A percentile compares a stretch with the other conserved stretches of the same genome.
phyloP scores from a whole-genome alignment of 2,888 invertebrate genomes.

The Hecatera dysodea region DNA sequence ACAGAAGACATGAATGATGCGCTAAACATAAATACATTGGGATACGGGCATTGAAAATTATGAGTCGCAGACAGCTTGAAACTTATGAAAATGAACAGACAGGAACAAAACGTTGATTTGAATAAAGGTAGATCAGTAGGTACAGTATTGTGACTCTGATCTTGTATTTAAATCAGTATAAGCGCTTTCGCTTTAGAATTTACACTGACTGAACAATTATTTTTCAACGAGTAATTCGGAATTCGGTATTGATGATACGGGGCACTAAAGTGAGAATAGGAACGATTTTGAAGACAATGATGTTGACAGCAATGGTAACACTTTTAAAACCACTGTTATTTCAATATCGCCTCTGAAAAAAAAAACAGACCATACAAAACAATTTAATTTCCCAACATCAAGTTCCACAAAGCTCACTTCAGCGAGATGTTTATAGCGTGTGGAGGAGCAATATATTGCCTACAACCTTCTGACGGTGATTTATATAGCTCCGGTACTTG shows the following conservation, averaged over 20 bases:
- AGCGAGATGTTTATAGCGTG: constrained; percentile 63
- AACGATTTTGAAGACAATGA: background rate
- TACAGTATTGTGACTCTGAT: background rate
- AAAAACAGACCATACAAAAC: constrained; percentile 53
- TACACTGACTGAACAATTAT: too few species aligned
- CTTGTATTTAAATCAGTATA: background rate
- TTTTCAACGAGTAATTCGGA: too few species aligned
- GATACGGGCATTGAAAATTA: background rate
- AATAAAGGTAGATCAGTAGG: background rate
- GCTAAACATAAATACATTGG: background rate
- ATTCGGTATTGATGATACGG: background rate
- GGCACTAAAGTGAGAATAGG: background rate
- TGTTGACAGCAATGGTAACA: too few species aligned
- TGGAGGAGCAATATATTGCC: constrained; percentile 58
- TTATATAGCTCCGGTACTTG: constrained; percentile 57
- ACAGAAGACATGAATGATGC: background rate
- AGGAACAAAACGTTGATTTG: background rate
- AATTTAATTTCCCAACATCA: constrained; percentile 58
- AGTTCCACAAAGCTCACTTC: constrained; percentile 60
- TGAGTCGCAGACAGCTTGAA: too few species aligned
- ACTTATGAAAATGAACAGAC: too few species aligned
- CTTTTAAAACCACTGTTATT: background rate
- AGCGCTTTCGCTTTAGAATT: too few species aligned
- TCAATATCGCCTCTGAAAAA: background rate
- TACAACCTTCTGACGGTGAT: constrained; percentile 58